These are phyloP conservation scores for Dryas iulia DNA, from an alignment of 1,140 invertebrate genomes.

Conservation along the genomic window DNA sequence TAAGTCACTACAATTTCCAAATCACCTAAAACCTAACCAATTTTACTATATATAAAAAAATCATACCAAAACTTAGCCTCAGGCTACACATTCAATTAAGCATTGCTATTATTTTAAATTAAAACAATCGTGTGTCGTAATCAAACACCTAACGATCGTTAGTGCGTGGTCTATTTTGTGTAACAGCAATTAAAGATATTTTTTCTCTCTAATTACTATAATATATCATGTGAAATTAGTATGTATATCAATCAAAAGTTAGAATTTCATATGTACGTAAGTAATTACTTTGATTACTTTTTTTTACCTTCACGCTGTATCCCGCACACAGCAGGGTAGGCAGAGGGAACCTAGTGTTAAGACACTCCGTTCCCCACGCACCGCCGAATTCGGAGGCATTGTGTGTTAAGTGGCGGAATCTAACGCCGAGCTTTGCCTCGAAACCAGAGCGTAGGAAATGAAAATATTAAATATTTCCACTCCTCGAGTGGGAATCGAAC, in stretches of 20 bases:
- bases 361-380: too few relatives aligned
- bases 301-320: too few relatives aligned
- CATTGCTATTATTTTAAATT: conserved; percentile 40
- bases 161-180: conserved; percentile 52
- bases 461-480: too few relatives aligned
- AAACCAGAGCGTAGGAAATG: too few relatives aligned
- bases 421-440: too few relatives aligned
- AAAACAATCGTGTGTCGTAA: conserved; percentile 42
- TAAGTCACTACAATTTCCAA: too few relatives aligned
- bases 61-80: conserved; percentile 13
- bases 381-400: too few relatives aligned
- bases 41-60: background rate
- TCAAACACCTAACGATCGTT: conserved; percentile 59
- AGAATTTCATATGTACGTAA: background rate
- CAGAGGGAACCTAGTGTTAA: too few relatives aligned
- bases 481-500: too few relatives aligned
- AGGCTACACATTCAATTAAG: conserved; percentile 40
- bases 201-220: conserved; percentile 50
- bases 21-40: too few relatives aligned
- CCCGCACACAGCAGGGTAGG: too few relatives aligned
- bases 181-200: conserved; percentile 56
- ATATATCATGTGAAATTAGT: conserved; percentile 32
- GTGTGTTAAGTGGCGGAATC: too few relatives aligned
- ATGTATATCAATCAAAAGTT: conserved; percentile 45
- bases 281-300: background rate